Conservation (phyloP, 2,888 invertebrate species). For the Nebria brevicollis region DNA sequence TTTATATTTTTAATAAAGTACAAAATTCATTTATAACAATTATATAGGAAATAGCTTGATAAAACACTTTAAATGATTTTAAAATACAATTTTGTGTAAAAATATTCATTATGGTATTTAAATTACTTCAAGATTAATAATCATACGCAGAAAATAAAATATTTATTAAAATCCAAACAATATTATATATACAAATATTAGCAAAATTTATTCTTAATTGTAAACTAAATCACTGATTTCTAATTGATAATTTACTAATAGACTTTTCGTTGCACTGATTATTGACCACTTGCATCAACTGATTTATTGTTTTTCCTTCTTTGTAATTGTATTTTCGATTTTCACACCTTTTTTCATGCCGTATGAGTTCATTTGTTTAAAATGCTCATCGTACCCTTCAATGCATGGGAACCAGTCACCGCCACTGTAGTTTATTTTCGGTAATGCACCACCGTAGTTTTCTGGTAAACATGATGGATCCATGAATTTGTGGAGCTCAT, state of each 20-base stretch:
- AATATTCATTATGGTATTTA: too few species aligned
- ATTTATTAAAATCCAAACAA: not conserved
- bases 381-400: slow-evolving; percentile 71
- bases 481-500: slow-evolving; percentile 78
- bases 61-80: too few species aligned
- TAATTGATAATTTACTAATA: not conserved
- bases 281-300: not conserved
- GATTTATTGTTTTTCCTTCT: not conserved
- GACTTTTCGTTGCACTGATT: not conserved
- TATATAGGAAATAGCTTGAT: too few species aligned
- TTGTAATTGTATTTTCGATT: slow-evolving; percentile 17
- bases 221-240: not conserved
- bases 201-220: not conserved
- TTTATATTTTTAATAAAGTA: too few species aligned
- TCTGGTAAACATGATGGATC: slow-evolving; percentile 75
- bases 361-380: slow-evolving; percentile 75
- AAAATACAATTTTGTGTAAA: too few species aligned
- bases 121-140: too few species aligned
- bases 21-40: too few species aligned
- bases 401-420: slow-evolving; percentile 82
- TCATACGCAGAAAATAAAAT: too few species aligned
- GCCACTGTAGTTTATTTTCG: slow-evolving; percentile 80
- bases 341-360: slow-evolving; percentile 68
- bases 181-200: not conserved
- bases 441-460: slow-evolving; percentile 80